Evolutionary conservation across 2,113 vertebrate species (phyloP).

Genomic region (Naja naja): DNA sequence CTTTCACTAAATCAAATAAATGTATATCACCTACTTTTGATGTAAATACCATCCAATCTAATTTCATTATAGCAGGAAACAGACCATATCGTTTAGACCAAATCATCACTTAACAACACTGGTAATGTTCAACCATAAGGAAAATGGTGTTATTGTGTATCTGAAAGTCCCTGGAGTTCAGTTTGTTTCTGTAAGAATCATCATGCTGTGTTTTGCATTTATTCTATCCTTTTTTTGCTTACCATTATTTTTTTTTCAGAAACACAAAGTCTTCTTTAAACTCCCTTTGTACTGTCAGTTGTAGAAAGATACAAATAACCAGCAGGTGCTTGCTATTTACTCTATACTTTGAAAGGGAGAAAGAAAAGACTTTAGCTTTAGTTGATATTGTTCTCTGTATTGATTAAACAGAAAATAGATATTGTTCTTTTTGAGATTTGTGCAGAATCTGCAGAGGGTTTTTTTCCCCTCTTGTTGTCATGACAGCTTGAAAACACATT

Average conservation of each 20-base stretch:
- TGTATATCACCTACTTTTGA: neutral
- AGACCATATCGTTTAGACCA: neutral
- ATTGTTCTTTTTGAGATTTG: neutral
- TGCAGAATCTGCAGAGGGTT: neutral
- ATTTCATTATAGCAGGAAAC: neutral
- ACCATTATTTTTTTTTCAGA: neutral
- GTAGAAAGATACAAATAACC: constrained; percentile 9
- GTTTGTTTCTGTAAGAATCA: neutral
- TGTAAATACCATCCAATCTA: neutral
- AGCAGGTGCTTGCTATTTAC: neutral
- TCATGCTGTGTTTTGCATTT: neutral
- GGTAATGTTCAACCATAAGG: neutral
- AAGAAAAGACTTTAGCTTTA: neutral
- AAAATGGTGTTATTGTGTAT: neutral
- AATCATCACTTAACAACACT: neutral
- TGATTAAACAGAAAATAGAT: constrained; percentile 1
- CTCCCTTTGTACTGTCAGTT: neutral
- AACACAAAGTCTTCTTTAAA: neutral
- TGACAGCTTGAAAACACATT: neutral
- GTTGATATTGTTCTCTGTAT: constrained; percentile 3
- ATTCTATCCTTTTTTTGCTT: neutral
- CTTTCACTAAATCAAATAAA: neutral
- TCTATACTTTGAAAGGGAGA: neutral
- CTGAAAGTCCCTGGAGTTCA: neutral
- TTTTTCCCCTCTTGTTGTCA: neutral